Percentiles rank a stretch among this genome's conserved stretches.
phyloP scores from a whole-genome alignment of 1,140 invertebrate genomes.

The Bilobella aurantiaca region DNA sequence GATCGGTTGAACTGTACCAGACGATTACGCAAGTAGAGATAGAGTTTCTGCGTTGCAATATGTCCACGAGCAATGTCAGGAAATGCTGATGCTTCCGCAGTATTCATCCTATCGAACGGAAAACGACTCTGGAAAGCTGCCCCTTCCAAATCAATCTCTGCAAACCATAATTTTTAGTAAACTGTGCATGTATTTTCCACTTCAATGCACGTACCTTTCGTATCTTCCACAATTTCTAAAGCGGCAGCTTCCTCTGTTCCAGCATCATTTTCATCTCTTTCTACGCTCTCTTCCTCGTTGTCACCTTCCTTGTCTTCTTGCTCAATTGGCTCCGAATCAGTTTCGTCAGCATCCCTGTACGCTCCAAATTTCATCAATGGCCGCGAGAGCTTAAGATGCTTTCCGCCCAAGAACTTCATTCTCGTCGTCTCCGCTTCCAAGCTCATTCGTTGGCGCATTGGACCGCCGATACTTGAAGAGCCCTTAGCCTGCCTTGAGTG shows the following conservation, averaged over 20 bases:
- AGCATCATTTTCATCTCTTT: constrained; percentile 14
- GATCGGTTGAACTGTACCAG: constrained; percentile 47
- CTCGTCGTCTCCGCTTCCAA: neutral
- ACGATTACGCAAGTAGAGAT: constrained; percentile 84
- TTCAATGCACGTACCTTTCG: constrained; percentile 35
- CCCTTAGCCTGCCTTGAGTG: constrained; percentile 5
- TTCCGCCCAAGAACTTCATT: constrained; percentile 2
- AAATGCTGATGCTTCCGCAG: constrained; percentile 85
- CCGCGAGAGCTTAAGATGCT: constrained; percentile 6
- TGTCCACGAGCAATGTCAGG: constrained; percentile 72
- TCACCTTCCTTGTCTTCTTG: constrained; percentile 10
- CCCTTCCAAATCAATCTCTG: constrained; percentile 61
- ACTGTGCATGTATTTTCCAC: neutral
- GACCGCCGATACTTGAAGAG: neutral
- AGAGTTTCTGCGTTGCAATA: constrained; percentile 75
- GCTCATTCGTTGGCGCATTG: neutral
- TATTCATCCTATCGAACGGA: constrained; percentile 89
- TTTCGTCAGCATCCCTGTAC: constrained; percentile 10
- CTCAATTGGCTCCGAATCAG: neutral
- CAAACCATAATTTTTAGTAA: neutral
- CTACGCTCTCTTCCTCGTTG: neutral
- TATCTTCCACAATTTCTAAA: constrained; percentile 43
- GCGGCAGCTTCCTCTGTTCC: constrained; percentile 1
- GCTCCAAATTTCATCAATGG: neutral
- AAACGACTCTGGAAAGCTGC: constrained; percentile 86